Evolutionary conservation across 2,797 vertebrate species (phyloP), one percentile per base, ranked within the genome.

Genomic region (Muraenolepis orangiensis): DNA sequence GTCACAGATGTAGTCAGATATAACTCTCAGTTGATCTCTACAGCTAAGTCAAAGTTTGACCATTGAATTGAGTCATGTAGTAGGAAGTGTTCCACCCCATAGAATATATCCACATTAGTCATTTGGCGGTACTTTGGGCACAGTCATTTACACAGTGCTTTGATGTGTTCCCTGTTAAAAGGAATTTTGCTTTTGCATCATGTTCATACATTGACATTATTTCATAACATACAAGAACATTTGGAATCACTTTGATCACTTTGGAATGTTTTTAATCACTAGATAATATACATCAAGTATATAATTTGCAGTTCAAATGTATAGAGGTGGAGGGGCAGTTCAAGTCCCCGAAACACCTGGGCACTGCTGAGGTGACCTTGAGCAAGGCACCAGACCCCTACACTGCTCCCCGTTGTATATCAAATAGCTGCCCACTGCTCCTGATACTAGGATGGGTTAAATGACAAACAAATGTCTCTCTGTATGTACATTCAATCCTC

Each of bases 1-100:
- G 7, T 28, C 70, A 66, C 40, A 66, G 28, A 14, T 26, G 40
- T 29, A 51, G 51, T 61, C 29, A 36, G 40, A 73, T 31, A 29
- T n/a, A 34, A 66, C 46, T 57, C 75, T 87, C 64, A 74, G 85
- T 86, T 82, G 77, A 86, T 72, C 87, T 86, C 82, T 78, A 79
- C 69, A 91, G 84, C 82, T 72, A 90, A 87, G 89, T 80, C 81
- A 83, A 76, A 83, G 57, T 20, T 6, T 74, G n/a, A 74, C 77
- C 40, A 72, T 80, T 72, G 74, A 14, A 6, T 73, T 26, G 57
- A 74, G 83, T 84, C 85, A 79, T 38, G 20, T 42, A 70, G 14
- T 61, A 61, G n/a, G 51, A n/a, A 61, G 51, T 26, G 51, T 61
- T 61, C 18, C 7, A 64, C 12, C 26, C 23, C 46, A 57, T n/a